phyloP scores from a whole-genome alignment of 2,113 vertebrate genomes.

The Prunella himalayana region DNA sequence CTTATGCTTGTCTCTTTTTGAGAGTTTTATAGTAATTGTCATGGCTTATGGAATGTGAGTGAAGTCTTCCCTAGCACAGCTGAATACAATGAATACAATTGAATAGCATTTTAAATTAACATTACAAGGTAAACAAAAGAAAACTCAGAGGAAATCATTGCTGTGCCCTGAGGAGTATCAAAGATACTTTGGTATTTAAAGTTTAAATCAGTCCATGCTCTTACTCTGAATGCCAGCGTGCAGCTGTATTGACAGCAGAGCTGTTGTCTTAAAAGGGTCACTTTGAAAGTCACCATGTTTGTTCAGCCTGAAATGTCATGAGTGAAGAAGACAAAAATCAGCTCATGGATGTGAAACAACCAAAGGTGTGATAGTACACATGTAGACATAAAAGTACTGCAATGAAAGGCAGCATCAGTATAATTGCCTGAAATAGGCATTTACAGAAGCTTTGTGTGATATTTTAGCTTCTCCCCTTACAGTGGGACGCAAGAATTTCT shows the following conservation, averaged over 20 bases:
- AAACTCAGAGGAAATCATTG: background rate
- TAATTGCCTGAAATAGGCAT: background rate
- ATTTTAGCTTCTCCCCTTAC: background rate
- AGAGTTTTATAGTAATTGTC: background rate
- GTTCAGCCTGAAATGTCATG: background rate
- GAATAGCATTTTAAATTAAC: background rate
- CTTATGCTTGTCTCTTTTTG: background rate
- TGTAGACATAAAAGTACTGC: background rate
- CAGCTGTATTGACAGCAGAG: background rate
- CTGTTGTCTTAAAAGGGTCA: background rate
- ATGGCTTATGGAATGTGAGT: background rate
- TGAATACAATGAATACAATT: background rate
- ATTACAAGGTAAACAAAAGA: background rate
- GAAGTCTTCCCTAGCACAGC: background rate
- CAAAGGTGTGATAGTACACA: background rate
- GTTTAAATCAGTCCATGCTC: slow-evolving; percentile 1
- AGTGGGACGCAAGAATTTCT: background rate
- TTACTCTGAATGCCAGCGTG: background rate
- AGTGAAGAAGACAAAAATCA: background rate
- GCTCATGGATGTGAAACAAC: background rate
- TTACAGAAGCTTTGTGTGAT: background rate
- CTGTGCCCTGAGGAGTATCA: background rate
- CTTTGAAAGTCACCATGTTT: slow-evolving; percentile 4
- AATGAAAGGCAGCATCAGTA: background rate
- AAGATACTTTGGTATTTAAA: slow-evolving; percentile 40